Evolutionary conservation across 2,797 vertebrate genomes (phyloP), one percentile per base, ranked within the genome.

Genomic region (Buphagus erythrorhynchus): DNA sequence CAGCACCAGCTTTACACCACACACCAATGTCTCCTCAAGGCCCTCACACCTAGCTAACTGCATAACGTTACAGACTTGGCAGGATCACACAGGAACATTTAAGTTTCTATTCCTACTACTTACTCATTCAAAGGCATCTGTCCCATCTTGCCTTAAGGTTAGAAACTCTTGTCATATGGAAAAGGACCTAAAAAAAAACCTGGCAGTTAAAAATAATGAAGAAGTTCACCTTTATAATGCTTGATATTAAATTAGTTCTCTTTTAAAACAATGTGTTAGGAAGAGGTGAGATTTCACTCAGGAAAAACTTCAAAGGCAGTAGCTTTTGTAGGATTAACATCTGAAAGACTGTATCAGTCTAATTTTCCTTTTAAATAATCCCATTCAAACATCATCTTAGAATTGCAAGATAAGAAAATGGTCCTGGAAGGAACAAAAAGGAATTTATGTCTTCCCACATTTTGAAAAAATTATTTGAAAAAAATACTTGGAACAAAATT

Each of bases 301-400:
- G 16, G 28, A 36, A 49, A 78, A 95, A 67, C 48, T 59, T 93
- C 55, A 91, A 93, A 88, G 83, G 51, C 52, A 67, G 43, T 17
- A 90, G 54, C 16, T 83, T 80, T 68, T 4, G 1, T 13, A 65
- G 45, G 57, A 83, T 88, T 91, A 90, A 76, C 42, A 83, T 77
- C 65, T 91, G 76, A 74, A 93, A 80, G 57, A 77, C n/a, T 54
- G 11, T 51, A 85, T 66, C 36, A 74, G 25, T 72, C 46, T 68
- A 48, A 93, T 86, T 91, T 86, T 78, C 29, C 24, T 90, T 86
- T 86, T 77, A 87, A 93, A 87, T 52, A 93, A 54, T 40, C 8
- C 18, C 86, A 51, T 45, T 83, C 57, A 71, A 84, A 57, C 22
- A 65, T 19, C 3, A 4, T 1, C 5, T 45, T 61, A 49, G 59